These are phyloP conservation scores for Hypocryptadius cinnamomeus DNA, from an alignment of 2,113 vertebrate genomes.

Conservation along the genomic window DNA sequence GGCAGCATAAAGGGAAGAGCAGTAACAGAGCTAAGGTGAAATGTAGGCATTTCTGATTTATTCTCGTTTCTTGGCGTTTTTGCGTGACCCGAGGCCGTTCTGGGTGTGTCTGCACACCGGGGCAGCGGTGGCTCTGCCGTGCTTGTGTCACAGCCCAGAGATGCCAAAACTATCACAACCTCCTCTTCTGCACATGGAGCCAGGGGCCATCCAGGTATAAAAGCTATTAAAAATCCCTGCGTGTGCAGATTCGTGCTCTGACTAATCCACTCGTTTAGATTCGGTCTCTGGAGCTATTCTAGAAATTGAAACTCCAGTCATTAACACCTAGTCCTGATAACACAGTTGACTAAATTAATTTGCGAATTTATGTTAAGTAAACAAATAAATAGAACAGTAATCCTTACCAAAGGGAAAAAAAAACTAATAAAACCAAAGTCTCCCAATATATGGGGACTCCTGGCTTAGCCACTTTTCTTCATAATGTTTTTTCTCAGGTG, in stretches of 20 bases:
- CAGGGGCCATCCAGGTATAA: neutral
- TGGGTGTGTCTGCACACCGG: neutral
- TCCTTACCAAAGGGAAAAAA: neutral
- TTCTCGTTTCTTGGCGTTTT: neutral
- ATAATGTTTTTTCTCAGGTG: neutral
- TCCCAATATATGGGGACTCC: neutral
- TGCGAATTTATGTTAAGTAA: neutral
- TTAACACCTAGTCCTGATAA: neutral
- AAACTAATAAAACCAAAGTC: neutral
- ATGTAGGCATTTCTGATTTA: neutral
- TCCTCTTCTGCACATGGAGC: neutral
- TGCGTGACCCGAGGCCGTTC: accelerated
- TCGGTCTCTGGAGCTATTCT: neutral
- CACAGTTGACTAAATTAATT: neutral
- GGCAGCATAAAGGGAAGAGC: neutral
- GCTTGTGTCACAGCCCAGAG: neutral
- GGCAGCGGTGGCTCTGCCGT: neutral
- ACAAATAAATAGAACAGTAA: neutral
- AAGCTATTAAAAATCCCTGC: neutral
- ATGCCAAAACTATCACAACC: neutral
- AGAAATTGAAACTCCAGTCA: neutral
- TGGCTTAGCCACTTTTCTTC: neutral
- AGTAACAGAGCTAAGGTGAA: neutral
- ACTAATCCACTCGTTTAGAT: neutral
- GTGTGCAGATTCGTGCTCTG: neutral